These are phyloP conservation scores for Gnathochromis pfefferi DNA, from an alignment of 2,113 vertebrate genomes.

Conservation along the genomic window DNA sequence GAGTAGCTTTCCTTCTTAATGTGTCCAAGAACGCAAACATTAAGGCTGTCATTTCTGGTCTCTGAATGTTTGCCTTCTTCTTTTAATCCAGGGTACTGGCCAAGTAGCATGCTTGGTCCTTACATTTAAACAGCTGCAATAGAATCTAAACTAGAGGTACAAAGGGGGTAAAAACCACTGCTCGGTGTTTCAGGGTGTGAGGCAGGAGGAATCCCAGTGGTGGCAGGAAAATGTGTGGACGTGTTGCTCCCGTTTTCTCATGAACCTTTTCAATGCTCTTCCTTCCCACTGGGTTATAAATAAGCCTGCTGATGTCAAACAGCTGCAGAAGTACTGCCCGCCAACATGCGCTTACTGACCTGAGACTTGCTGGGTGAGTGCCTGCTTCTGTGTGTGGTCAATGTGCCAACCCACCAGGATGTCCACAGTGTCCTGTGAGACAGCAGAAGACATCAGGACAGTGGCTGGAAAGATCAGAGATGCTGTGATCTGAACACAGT, in stretches of 20 bases:
- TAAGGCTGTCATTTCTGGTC: background rate
- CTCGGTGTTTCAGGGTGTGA: background rate
- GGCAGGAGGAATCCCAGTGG: background rate
- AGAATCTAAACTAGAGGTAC: background rate
- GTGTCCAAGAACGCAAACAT: background rate
- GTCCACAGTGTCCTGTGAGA: conserved; percentile 90
- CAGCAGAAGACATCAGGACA: background rate
- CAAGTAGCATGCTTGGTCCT: background rate
- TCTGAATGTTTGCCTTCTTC: background rate
- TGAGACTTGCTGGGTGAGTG: conserved; percentile 90
- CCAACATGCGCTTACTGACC: conserved; percentile 70
- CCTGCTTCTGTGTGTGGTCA: conserved; percentile 94
- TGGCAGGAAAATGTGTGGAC: background rate
- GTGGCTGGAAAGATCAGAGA: accelerated
- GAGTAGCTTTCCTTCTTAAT: background rate
- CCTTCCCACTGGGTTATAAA: background rate
- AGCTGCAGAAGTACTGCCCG: background rate
- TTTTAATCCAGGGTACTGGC: background rate
- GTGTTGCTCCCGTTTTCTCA: background rate
- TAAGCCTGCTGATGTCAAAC: background rate
- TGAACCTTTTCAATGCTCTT: background rate
- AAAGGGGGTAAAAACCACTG: background rate
- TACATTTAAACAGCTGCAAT: background rate
- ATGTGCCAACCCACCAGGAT: conserved; percentile 99
- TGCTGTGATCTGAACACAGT: background rate